Evolutionary conservation across 2,797 vertebrate species (phyloP), one percentile per base, ranked within the genome.

Genomic region (Catharus ustulatus): DNA sequence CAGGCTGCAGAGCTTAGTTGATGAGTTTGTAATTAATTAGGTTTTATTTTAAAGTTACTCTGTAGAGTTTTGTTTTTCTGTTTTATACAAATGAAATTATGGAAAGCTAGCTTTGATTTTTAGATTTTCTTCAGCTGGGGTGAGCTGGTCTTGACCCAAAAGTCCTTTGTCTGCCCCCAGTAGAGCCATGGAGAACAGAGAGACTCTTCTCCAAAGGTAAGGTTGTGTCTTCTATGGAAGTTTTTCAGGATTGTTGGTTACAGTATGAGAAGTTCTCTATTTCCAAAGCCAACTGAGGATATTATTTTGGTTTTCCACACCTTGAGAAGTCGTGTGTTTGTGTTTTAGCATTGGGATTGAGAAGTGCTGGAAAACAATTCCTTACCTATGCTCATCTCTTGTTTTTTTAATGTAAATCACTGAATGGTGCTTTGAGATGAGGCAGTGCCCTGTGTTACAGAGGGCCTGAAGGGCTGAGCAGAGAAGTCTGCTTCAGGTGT

Each of bases 1-100:
- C 94, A 54, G 23, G 26, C 54, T 86, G 79, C 78, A 55, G 86
- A 51, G 67, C 68, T 55, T 73, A 75, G 46, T 19, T 73, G 42
- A 67, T 84, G 36, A 19, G 29, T 95, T 97, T 97, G 66, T 45
- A 77, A 54, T 92, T 95, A 84, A 92, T 93, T 94, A 78, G 58
- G 34, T 80, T 95, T 95, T 77, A 69, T 94, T 95, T 96, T 43
- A 94, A 96, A 97, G 76, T 29, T 6, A 2, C 9, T 80, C 36
- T 27, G 23, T 59, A 52, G 81, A 51, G 51, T 45, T 89, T 84
- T 88, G 40, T 66, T 91, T 20, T 22, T 94, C 7, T 7, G 7
- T 94, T 93, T 93, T 72, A 29, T 69, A 20, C 58, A 93, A 80
- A 64, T 80, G 5, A 23, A 58, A n/a, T 75, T 46, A 55, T 8